Conservation (phyloP, 2,113 vertebrate species). For the Albula glossodonta region DNA sequence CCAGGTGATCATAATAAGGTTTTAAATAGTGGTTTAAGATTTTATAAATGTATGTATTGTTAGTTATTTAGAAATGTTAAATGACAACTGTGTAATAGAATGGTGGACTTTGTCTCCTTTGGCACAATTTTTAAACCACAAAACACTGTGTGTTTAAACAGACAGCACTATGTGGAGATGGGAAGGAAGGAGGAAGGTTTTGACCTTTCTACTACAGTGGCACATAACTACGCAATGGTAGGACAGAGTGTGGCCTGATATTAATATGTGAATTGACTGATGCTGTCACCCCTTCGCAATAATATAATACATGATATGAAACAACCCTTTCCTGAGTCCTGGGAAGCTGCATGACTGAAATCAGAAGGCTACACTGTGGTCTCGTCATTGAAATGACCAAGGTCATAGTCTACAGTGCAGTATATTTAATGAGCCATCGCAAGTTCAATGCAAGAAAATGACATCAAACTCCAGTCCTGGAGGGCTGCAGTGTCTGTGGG, state of each 20-base stretch:
- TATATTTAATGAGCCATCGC: no score
- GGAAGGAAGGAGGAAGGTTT: conserved; percentile 48
- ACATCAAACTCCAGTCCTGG: no score
- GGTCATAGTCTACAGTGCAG: neutral
- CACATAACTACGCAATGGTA: neutral
- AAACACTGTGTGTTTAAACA: neutral
- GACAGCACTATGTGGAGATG: conserved; percentile 44
- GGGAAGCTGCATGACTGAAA: neutral
- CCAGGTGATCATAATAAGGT: no score
- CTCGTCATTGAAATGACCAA: conserved; percentile 23
- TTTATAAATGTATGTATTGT: neutral
- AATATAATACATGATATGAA: conserved; percentile 4
- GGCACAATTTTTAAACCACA: neutral
- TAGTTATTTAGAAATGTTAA: neutral
- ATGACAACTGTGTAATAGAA: neutral
- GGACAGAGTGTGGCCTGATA: neutral
- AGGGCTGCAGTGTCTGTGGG: no score
- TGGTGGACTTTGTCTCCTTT: neutral
- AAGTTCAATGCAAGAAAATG: no score
- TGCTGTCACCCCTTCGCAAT: neutral
- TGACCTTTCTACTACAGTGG: conserved; percentile 27
- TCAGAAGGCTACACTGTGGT: conserved; percentile 34
- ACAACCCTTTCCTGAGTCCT: conserved; percentile 17
- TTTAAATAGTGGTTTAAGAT: neutral
- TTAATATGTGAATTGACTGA: neutral